Conservation (phyloP, 2,888 invertebrate genomes). For the Tetragonisca angustula region DNA sequence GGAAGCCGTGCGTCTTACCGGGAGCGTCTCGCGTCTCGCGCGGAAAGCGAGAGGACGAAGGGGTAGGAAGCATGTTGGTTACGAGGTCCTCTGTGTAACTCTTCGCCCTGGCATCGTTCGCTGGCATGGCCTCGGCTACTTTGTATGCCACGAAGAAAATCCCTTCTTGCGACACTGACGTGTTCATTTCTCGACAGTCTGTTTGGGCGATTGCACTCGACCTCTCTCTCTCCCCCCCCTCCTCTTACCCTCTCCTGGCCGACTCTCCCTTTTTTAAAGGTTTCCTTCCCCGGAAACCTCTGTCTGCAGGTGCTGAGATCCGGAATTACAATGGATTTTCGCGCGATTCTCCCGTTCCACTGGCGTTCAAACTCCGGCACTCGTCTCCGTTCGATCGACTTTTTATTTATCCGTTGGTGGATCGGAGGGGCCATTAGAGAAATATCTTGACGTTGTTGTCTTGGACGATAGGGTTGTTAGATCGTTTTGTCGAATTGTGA, state of each 20-base stretch:
- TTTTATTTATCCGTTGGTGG: neutral
- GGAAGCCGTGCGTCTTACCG: conserved; percentile 18
- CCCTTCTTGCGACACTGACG: conserved; percentile 68
- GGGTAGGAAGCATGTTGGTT: conserved; percentile 50
- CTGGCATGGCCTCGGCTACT: conserved; percentile 62
- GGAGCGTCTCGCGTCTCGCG: neutral
- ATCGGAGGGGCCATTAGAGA: neutral
- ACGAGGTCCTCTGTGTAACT: conserved; percentile 56
- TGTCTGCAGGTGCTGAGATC: neutral
- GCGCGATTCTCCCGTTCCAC: neutral
- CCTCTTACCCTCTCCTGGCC: neutral
- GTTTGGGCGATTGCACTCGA: conserved; percentile 56
- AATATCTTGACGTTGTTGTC: neutral
- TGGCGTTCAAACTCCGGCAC: neutral
- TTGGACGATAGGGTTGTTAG: too few species aligned
- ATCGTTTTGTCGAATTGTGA: neutral
- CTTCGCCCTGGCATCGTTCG: conserved; percentile 29
- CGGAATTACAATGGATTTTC: neutral
- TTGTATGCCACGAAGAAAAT: conserved; percentile 69
- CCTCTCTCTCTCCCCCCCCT: neutral
- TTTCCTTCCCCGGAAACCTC: neutral
- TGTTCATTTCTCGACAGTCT: conserved; percentile 72
- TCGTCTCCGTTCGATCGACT: neutral
- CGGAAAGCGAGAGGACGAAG: conserved; percentile 27
- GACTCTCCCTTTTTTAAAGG: conserved; percentile 15